Percentiles rank a stretch among this genome's conserved stretches.
Evolutionary conservation across 1,140 invertebrate species (phyloP).

Genomic region (Eupristina koningsbergeri): DNA sequence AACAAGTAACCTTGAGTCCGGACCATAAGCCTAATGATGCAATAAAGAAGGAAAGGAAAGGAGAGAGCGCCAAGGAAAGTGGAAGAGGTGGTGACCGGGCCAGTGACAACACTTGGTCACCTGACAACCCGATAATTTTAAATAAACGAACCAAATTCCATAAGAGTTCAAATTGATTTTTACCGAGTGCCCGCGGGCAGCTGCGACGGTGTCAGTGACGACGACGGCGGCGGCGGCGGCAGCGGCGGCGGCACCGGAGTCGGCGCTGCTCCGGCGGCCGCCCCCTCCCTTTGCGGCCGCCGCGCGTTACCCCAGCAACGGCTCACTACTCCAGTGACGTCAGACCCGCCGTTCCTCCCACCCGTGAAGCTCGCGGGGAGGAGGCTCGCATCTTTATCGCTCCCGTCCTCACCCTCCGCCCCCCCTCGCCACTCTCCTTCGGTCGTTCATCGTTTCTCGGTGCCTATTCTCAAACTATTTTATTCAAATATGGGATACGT

Average conservation of each 20-base stretch:
- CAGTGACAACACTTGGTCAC: not conserved
- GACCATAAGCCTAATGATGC: not conserved
- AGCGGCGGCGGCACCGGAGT: not conserved
- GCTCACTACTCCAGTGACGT: conserved; percentile 35
- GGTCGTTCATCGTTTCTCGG: not conserved
- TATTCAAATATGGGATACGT: not conserved
- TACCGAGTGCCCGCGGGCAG: conserved; percentile 12
- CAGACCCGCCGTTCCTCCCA: conserved; percentile 1
- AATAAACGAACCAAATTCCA: not conserved
- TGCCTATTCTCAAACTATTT: not conserved
- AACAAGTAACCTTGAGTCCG: not conserved
- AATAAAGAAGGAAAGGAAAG: not conserved
- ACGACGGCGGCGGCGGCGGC: conserved; percentile 49
- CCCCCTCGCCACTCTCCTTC: not conserved
- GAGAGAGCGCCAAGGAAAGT: no score
- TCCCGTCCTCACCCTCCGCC: not conserved
- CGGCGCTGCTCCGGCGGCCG: conserved; percentile 48
- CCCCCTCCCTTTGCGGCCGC: conserved; percentile 2
- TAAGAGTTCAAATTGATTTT: conserved; percentile 69
- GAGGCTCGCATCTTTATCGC: not conserved
- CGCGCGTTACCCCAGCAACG: conserved; percentile 31
- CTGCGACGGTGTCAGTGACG: not conserved
- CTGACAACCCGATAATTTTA: not conserved
- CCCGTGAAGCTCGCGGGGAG: not conserved
- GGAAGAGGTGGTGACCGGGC: no score